These are phyloP conservation scores for Frankliniella intonsa DNA, from an alignment of 2,888 invertebrate genomes.

Conservation along the genomic window DNA sequence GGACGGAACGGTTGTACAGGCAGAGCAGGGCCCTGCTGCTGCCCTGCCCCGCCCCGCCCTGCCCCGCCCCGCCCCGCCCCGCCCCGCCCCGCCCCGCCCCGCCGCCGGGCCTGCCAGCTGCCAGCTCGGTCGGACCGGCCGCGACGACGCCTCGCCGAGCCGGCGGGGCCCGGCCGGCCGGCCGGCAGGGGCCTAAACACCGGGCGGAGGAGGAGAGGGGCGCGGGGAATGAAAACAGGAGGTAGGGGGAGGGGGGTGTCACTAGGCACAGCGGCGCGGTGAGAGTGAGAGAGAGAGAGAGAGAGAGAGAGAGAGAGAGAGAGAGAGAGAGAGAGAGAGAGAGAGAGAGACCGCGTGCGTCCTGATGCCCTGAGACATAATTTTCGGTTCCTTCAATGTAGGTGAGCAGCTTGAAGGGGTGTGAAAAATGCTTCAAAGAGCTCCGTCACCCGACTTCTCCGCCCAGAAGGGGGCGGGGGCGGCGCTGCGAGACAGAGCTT, in stretches of 20 bases:
- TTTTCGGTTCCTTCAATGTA: no score
- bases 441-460: no score
- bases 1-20: neutral
- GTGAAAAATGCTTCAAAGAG: neutral
- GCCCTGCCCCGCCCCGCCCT: neutral
- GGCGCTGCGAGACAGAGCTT: neutral
- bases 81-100: neutral
- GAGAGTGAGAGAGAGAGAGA: neutral
- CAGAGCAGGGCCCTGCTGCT: neutral
- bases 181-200: neutral
- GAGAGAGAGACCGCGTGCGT: no score
- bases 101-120: neutral
- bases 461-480: no score
- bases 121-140: neutral
- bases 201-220: neutral
- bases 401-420: neutral
- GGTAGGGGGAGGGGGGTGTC: neutral
- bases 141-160: neutral
- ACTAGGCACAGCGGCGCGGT: neutral
- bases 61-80: neutral
- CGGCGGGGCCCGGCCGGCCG: neutral
- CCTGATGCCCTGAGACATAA: no score
- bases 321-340: no score
- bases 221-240: neutral
- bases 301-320: neutral